A percentile compares a stretch with the other conserved stretches of the same genome.
Conservation (phyloP, 2,888 invertebrate genomes). For the Drosophila ustulata region DNA sequence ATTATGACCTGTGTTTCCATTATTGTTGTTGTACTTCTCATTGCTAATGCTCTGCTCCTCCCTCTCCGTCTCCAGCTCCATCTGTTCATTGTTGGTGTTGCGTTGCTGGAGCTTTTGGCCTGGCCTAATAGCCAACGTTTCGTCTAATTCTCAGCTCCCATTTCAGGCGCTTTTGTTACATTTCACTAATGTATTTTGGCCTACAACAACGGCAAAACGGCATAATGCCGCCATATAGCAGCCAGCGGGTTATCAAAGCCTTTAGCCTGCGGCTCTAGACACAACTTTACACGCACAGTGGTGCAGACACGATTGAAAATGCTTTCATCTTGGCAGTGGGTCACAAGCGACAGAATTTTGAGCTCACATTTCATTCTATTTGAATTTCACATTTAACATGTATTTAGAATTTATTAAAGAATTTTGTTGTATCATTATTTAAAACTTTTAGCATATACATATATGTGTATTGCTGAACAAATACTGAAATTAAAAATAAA, state of each 20-base stretch:
- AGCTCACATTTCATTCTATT: too few species aligned
- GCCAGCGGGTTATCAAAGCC: constrained; percentile 51
- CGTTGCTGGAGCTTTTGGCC: constrained; percentile 27
- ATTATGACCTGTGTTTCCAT: constrained; percentile 53
- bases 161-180: constrained; percentile 64
- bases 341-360: background rate
- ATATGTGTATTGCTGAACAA: too few species aligned
- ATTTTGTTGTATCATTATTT: too few species aligned
- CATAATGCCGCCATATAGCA: constrained; percentile 60
- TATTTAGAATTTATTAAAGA: too few species aligned
- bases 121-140: constrained; percentile 39
- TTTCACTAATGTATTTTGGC: constrained; percentile 71
- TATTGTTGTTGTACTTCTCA: constrained; percentile 38
- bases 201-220: constrained; percentile 51
- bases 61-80: background rate
- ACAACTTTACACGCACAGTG: constrained; percentile 35
- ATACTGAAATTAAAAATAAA: too few species aligned
- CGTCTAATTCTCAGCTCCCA: constrained; percentile 56
- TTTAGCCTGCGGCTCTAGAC: constrained; percentile 8
- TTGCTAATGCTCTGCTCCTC: constrained; percentile 27
- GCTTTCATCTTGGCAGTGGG: too few species aligned
- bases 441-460: too few species aligned
- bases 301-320: background rate
- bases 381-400: too few species aligned
- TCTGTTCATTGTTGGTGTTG: constrained; percentile 1